Evolutionary conservation across 2,797 vertebrate species (phyloP), one percentile per base, ranked within the genome.

Genomic region (Aphelocoma californica): DNA sequence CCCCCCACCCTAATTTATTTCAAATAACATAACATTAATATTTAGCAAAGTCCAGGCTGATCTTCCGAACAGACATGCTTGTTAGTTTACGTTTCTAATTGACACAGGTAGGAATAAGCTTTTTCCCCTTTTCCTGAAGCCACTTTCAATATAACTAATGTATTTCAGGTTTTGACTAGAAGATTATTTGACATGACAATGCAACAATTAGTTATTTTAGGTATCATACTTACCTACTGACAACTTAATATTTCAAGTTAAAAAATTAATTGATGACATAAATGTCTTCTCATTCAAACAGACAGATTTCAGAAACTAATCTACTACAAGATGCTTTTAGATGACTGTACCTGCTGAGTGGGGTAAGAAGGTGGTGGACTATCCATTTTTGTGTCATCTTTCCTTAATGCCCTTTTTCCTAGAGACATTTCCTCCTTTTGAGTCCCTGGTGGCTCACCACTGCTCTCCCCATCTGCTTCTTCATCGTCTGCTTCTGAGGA

Each of bases 401-500:
- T 97, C 77, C 95, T 91, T 92, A 97, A 92, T 34, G 87, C 38
- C 84, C 97, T 98, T 86, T 98, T 98, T 86, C 98, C 98, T 64
- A 98, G 88, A 51, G 97, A 95, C 36, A 97, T 94, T 57, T 98
- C 98, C 64, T 98, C 98, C 97, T 97, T 96, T 29, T 97, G 98
- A 90, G 97, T 97, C 78, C 98, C 98, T 2, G 97, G 98, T 25
- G 98, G 98, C 79, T 98, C 98, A 75, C 98, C 98, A 36, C 97
- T 96, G 79, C 98, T 98, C 71, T 99, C 98, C 4, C 98, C 98
- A 19, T 99, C 98, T 0, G 96, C 98, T 94, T 99, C 99, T 91
- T 99, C 99, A n/a, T 99, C 99, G 12, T 99, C 99, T 17, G 98
- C 99, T 93, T 99, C 99, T 3, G 99, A 99, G 56, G 99, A 99